A percentile compares a stretch with the other conserved stretches of the same genome.
Evolutionary conservation across 2,797 vertebrate species (phyloP).

Genomic region (Rallus crepitans): DNA sequence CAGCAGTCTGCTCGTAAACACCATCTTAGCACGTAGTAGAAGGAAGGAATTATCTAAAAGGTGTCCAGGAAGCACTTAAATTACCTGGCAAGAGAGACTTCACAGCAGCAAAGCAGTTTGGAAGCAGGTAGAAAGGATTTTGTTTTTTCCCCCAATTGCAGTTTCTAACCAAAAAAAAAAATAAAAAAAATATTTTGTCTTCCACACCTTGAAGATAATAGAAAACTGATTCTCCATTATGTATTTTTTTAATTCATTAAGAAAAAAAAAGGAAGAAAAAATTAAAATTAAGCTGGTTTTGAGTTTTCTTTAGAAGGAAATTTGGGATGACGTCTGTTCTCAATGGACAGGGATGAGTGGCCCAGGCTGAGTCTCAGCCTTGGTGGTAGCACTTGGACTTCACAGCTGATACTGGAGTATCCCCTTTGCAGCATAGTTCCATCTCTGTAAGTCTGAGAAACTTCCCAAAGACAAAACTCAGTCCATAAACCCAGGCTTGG

Average conservation of each 20-base stretch:
- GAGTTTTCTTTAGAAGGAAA: background rate
- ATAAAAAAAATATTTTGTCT: too few relatives aligned
- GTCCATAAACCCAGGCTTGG: background rate
- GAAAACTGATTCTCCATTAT: background rate
- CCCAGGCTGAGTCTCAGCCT: background rate
- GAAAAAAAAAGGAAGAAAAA: background rate
- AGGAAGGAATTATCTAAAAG: background rate
- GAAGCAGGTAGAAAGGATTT: background rate
- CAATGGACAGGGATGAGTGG: background rate
- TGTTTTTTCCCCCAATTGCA: background rate
- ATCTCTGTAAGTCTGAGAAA: background rate
- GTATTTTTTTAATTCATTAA: background rate
- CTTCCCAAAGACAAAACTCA: background rate
- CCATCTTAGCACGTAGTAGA: background rate
- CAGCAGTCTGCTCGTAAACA: background rate
- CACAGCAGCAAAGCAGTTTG: background rate
- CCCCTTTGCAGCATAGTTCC: background rate
- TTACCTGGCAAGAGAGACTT: background rate
- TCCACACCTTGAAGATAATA: background rate
- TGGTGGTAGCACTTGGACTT: fast-evolving
- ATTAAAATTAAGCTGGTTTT: background rate
- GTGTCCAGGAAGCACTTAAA: background rate
- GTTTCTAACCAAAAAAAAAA: too few relatives aligned
- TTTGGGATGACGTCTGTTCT: fast-evolving
- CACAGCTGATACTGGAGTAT: background rate